A percentile compares a stretch with the other conserved stretches of the same genome.
Evolutionary conservation across 2,797 vertebrate genomes (phyloP).

Genomic region (Enteromius radiatus): DNA sequence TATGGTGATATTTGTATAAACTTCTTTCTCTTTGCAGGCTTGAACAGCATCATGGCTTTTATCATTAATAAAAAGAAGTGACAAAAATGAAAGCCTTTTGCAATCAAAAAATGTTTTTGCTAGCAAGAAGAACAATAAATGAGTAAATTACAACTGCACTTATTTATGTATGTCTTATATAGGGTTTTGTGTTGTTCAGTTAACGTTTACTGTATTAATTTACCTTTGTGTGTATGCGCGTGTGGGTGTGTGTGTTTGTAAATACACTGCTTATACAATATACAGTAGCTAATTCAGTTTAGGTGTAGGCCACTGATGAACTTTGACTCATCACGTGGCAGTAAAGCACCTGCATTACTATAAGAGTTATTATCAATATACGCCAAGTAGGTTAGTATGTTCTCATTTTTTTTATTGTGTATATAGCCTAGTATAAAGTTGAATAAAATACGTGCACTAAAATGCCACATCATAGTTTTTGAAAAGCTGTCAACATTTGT

Average conservation of each 20-base stretch:
- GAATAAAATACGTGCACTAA: neutral
- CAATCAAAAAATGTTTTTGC: neutral
- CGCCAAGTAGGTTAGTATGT: neutral
- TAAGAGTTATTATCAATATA: neutral
- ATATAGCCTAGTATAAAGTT: neutral
- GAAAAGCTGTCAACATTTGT: neutral
- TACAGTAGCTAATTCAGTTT: neutral
- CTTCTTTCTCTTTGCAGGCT: neutral
- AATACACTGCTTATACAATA: neutral
- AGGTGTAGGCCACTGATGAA: neutral
- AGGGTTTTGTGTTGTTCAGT: neutral
- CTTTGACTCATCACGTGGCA: conserved; percentile 6
- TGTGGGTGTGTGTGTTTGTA: neutral
- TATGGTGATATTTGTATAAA: neutral
- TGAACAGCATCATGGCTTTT: neutral
- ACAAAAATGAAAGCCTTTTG: neutral
- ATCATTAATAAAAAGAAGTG: neutral
- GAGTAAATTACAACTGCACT: neutral
- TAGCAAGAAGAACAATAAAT: neutral
- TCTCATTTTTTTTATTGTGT: neutral
- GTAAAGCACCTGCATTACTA: neutral
- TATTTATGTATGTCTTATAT: neutral
- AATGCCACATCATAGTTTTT: neutral
- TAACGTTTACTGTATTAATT: neutral
- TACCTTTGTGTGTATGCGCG: neutral